These are phyloP conservation scores for Agriopis aurantiaria DNA, from an alignment of 2,888 invertebrate genomes.

Conservation along the genomic window DNA sequence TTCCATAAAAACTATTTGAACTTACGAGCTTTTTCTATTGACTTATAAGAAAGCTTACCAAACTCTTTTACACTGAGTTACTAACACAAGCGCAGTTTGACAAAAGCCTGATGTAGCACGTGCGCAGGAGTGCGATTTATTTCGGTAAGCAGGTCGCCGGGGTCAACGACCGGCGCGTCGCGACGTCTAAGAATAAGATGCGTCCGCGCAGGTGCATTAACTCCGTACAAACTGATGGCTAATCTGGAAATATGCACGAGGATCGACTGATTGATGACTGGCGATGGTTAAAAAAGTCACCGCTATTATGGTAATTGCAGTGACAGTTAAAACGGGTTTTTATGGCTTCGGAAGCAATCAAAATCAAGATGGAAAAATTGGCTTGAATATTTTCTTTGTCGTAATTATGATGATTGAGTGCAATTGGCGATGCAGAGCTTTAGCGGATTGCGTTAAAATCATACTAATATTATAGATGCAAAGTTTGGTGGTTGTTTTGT, in stretches of 20 bases:
- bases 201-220: slow-evolving; percentile 75
- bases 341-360: slow-evolving; percentile 31
- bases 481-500: too few species aligned
- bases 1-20: slow-evolving; percentile 5
- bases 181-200: slow-evolving; percentile 80
- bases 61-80: slow-evolving; percentile 1
- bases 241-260: slow-evolving; percentile 24
- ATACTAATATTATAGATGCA: too few species aligned
- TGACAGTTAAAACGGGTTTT: slow-evolving; percentile 33
- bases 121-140: slow-evolving; percentile 69
- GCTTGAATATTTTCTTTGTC: slow-evolving; percentile 7
- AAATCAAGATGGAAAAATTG: slow-evolving; percentile 15
- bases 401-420: slow-evolving; percentile 6
- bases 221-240: slow-evolving; percentile 14
- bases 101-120: slow-evolving; percentile 63
- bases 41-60: slow-evolving; percentile 17
- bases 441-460: neutral
- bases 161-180: slow-evolving; percentile 79
- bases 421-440: neutral
- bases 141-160: slow-evolving; percentile 83
- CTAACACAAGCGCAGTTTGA: slow-evolving; percentile 42
- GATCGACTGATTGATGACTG: slow-evolving; percentile 35
- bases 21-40: slow-evolving; percentile 17
- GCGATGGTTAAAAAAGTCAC: slow-evolving; percentile 29
- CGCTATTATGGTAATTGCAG: slow-evolving; percentile 49